These are phyloP conservation scores for Eublepharis macularius DNA, from an alignment of 2,113 vertebrate species.

Conservation along the genomic window DNA sequence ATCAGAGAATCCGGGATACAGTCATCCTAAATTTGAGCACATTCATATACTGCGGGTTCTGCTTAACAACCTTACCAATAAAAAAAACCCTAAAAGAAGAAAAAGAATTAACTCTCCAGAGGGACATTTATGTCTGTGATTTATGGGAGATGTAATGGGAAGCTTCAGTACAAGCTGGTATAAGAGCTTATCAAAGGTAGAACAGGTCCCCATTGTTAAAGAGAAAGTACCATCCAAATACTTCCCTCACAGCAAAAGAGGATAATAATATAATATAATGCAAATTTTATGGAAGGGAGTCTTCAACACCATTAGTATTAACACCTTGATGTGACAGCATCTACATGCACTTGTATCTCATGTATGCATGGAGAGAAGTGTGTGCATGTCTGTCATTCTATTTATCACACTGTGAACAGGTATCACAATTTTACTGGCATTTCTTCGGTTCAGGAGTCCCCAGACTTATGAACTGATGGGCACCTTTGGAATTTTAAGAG, in stretches of 20 bases:
- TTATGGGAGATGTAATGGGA: constrained; percentile 4
- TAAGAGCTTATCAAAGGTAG: not conserved
- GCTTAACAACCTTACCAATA: not conserved
- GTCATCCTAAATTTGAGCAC: not conserved
- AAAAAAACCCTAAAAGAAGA: not conserved
- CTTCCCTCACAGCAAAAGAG: not conserved
- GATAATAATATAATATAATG: not conserved
- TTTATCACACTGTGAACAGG: not conserved
- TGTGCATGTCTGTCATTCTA: not conserved
- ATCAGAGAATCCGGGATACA: not conserved
- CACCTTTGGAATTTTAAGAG: no score
- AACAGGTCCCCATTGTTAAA: constrained; percentile 6
- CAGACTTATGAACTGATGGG: no score
- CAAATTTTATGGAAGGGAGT: not conserved
- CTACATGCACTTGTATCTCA: not conserved
- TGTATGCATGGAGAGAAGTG: not conserved
- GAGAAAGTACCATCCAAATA: not conserved
- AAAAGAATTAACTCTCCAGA: not conserved
- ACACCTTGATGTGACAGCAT: not conserved
- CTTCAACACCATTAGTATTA: not conserved
- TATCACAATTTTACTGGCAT: not conserved
- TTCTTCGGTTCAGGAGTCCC: not conserved
- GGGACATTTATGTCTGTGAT: constrained; percentile 8
- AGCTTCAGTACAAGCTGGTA: not conserved
- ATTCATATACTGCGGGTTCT: constrained; percentile 12